These are phyloP conservation scores for Cephus spinipes DNA, from an alignment of 2,888 invertebrate genomes.

Conservation along the genomic window DNA sequence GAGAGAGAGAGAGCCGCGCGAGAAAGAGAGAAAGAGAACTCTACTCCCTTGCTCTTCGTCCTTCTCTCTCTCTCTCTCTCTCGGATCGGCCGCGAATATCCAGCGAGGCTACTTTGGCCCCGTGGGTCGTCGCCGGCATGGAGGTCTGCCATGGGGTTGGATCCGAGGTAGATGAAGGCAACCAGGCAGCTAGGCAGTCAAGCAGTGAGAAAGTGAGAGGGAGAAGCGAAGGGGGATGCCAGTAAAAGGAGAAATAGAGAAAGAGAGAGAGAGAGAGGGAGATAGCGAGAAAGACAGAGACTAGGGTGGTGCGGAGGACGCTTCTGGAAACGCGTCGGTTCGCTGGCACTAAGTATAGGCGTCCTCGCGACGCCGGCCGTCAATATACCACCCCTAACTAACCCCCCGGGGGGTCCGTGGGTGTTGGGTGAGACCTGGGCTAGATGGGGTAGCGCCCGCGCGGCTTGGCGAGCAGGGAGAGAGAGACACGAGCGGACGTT, in stretches of 20 bases:
- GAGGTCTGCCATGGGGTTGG: background rate
- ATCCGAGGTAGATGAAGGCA: slow-evolving; percentile 12
- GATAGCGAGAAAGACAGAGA: slow-evolving; percentile 28
- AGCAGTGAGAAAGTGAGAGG: slow-evolving; percentile 10
- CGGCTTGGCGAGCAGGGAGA: slow-evolving; percentile 10
- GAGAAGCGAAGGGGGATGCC: background rate
- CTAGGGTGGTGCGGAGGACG: slow-evolving; percentile 42
- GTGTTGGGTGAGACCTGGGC: slow-evolving; percentile 47
- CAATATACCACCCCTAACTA: slow-evolving; percentile 66
- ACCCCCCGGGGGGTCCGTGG: slow-evolving; percentile 47
- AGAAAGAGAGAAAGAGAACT: slow-evolving; percentile 1
- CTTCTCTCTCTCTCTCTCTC: slow-evolving; percentile 32
- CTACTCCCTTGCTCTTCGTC: slow-evolving; percentile 46
- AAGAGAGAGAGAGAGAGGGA: slow-evolving; percentile 4
- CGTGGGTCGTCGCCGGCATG: background rate
- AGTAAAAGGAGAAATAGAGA: slow-evolving; percentile 1
- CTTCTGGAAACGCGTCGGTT: slow-evolving; percentile 60
- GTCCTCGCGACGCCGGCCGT: slow-evolving; percentile 66
- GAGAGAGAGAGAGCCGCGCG: slow-evolving; percentile 14
- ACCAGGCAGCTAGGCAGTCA: slow-evolving; percentile 16
- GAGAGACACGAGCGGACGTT: slow-evolving; percentile 12
- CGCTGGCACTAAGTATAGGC: slow-evolving; percentile 66
- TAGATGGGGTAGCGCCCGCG: slow-evolving; percentile 40
- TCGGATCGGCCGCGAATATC: background rate
- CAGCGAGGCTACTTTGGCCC: slow-evolving; percentile 2